Conservation (phyloP, 2,797 vertebrate genomes). For the Sebastes melanostomus region DNA sequence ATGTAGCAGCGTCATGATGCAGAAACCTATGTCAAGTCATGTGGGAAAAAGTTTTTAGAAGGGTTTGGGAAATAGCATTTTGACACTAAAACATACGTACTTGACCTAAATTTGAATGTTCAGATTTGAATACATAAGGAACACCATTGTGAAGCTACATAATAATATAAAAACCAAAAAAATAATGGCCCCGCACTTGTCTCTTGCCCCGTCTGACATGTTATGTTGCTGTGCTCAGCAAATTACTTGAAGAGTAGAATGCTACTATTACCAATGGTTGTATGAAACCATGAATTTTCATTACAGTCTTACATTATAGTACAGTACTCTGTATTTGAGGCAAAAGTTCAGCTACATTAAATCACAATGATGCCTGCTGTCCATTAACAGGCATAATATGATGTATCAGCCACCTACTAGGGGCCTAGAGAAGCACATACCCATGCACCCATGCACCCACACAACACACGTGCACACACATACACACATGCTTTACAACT, state of each 20-base stretch:
- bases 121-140: too few relatives aligned
- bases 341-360: conserved; percentile 33
- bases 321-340: not conserved
- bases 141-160: too few relatives aligned
- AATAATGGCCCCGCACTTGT: too few relatives aligned
- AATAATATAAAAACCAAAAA: too few relatives aligned
- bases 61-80: too few relatives aligned
- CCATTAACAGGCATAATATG: conserved; percentile 59
- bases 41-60: too few relatives aligned
- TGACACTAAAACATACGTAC: too few relatives aligned
- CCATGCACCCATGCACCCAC: conserved; percentile 2
- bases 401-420: conserved; percentile 70
- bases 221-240: not conserved
- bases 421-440: conserved; percentile 35
- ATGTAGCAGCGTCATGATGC: too few relatives aligned
- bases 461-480: conserved; percentile 34
- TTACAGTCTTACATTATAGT: not conserved
- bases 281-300: not conserved
- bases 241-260: not conserved
- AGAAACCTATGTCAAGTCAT: too few relatives aligned
- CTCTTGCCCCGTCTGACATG: not conserved
- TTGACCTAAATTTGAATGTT: too few relatives aligned
- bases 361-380: conserved; percentile 43
- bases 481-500: conserved; percentile 50
- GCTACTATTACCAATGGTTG: not conserved